Evolutionary conservation across 2,888 invertebrate genomes (phyloP), one percentile per base, ranked within the genome.

Genomic region (Drosophila buzzatii): DNA sequence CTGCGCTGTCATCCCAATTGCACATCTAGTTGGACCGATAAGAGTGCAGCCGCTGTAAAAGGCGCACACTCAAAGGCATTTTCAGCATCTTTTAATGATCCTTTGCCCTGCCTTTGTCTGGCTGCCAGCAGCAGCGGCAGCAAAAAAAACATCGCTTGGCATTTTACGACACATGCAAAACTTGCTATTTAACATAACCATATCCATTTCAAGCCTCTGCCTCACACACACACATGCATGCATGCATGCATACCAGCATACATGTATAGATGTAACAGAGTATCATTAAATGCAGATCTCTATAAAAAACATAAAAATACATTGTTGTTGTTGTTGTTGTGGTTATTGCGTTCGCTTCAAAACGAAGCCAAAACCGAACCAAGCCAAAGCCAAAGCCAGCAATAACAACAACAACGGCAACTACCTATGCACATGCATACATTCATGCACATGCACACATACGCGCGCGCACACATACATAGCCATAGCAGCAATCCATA

Each of bases 271-370:
- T 63, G 57, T 71, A 39, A 16, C 35, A 63, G 74, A 74, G 86
- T 84, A 89, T 89, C 85, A 85, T 86, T 86, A 89, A 89, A 84
- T 89, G 85, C 85, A 89, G 87, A 86, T 85, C 85, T 89, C 82
- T 85, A 84, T 79, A 86, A 78, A 78, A 82, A 68, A 71, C 75
- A 73, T 73, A 85, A 75, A 71, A 31, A 60, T 41, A 72, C 60
- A 64, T 61, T 67, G 55, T 55, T 52, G 52, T 35, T 39, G 52
- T 2, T 33, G 33, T 33, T 55, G 55, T 8, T 41, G 61, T 59
- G 76, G 63, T 57, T 81, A 72, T 70, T 74, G 72, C 79, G 66
- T 65, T 76, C 75, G 62, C 71, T 79, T 67, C 68, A 63, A 64
- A 70, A 23, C 53, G 33, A 72, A 77, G 64, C 76, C 63, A 71